Evolutionary conservation across 2,888 invertebrate genomes (phyloP).

Genomic region (Dryococelus australis): DNA sequence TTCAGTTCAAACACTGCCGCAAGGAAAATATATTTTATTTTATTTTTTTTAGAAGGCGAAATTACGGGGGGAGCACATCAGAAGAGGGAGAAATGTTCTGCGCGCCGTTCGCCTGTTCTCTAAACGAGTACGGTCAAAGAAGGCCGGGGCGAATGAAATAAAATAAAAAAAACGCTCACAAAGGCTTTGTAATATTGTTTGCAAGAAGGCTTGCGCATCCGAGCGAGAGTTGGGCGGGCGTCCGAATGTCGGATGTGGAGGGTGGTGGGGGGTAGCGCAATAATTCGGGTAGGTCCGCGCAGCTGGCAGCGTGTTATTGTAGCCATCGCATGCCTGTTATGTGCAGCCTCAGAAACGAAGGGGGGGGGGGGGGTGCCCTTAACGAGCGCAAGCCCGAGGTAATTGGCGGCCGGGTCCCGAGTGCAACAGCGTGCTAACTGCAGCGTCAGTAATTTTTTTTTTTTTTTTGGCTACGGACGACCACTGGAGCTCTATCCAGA

Average conservation of each 20-base stretch:
- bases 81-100: neutral
- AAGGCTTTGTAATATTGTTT: conserved; percentile 16
- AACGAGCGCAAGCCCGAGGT: neutral
- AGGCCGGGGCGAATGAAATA: neutral
- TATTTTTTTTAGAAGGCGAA: neutral
- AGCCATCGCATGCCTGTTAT: neutral
- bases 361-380: neutral
- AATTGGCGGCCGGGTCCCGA: neutral
- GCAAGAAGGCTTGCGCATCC: neutral
- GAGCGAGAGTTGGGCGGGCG: neutral
- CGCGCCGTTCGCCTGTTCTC: neutral
- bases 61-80: neutral
- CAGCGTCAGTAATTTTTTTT: too few species aligned
- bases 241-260: neutral
- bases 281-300: neutral
- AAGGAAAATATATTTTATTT: neutral
- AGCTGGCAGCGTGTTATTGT: neutral
- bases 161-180: neutral
- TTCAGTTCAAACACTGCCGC: neutral
- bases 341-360: neutral
- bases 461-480: too few species aligned
- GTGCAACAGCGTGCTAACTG: neutral
- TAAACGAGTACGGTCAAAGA: neutral
- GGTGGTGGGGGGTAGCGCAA: neutral
- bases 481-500: too few species aligned